phyloP scores from a whole-genome alignment of 1,140 invertebrate genomes.

The Eubasilissa regina region DNA sequence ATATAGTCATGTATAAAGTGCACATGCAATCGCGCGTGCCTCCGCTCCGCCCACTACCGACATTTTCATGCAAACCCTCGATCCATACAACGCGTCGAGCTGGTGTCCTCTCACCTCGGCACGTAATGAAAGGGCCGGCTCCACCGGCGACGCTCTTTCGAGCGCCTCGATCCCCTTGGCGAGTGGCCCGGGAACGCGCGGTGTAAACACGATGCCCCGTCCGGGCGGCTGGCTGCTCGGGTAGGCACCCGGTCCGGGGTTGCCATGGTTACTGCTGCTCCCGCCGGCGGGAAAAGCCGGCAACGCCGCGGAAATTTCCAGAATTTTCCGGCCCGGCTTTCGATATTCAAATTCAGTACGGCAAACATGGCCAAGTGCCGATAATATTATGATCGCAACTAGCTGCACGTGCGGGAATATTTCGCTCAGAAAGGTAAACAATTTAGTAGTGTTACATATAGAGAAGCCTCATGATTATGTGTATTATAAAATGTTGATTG shows the following conservation, averaged over 20 bases:
- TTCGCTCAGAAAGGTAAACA: too few species aligned
- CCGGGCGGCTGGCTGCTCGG: background rate
- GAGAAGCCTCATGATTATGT: too few species aligned
- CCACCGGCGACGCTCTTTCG: background rate
- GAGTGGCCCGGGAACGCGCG: background rate
- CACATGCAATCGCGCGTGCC: too few species aligned
- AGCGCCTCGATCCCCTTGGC: background rate
- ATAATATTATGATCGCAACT: too few species aligned
- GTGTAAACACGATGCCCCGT: background rate
- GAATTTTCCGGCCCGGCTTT: background rate
- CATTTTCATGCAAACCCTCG: background rate
- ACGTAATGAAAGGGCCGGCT: background rate
- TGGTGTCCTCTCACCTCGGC: background rate
- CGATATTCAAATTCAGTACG: conserved; percentile 6
- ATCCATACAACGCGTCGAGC: background rate
- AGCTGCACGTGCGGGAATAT: too few species aligned
- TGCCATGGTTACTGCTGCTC: conserved; percentile 14
- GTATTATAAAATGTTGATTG: too few species aligned
- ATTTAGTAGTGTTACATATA: too few species aligned
- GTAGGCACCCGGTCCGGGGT: conserved; percentile 13
- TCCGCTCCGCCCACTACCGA: too few species aligned
- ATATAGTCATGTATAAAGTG: too few species aligned
- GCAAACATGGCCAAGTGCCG: background rate
- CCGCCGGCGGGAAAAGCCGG: background rate
- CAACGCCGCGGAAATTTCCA: conserved; percentile 9